phyloP scores from a whole-genome alignment of 2,113 vertebrate genomes.

The Glareola pratincola region DNA sequence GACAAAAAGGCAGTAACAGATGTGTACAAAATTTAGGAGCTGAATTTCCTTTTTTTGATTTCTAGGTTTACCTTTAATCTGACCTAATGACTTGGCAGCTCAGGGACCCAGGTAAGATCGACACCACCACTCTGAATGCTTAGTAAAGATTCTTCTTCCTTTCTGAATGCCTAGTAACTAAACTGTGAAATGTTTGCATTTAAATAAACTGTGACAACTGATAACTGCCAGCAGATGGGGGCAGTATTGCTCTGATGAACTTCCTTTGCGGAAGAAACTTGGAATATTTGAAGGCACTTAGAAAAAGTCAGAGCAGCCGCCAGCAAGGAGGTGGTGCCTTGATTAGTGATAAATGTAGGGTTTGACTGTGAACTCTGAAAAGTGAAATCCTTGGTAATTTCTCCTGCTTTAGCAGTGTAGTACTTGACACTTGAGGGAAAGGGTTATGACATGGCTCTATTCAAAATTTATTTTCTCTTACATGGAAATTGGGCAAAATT shows the following conservation, averaged over 20 bases:
- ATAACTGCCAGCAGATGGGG: neutral
- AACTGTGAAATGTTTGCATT: neutral
- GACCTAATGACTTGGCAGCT: neutral
- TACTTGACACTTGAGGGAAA: neutral
- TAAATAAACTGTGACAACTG: too few relatives aligned
- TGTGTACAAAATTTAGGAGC: neutral
- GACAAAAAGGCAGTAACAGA: neutral
- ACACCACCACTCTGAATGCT: neutral
- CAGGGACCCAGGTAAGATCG: neutral
- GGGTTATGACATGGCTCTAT: neutral
- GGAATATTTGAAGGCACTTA: neutral
- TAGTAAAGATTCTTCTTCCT: neutral
- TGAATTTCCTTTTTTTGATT: neutral
- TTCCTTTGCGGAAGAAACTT: neutral
- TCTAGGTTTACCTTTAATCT: neutral
- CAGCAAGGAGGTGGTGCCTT: neutral
- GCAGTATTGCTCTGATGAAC: neutral
- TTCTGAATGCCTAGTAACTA: neutral
- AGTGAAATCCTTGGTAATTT: neutral
- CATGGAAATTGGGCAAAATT: neutral
- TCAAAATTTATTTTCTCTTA: neutral
- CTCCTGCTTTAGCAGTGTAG: neutral
- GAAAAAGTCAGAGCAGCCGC: neutral
- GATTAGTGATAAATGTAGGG: neutral
- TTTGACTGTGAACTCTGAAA: neutral